phyloP scores from a whole-genome alignment of 2,113 vertebrate genomes.

The Gallinago undulata region DNA sequence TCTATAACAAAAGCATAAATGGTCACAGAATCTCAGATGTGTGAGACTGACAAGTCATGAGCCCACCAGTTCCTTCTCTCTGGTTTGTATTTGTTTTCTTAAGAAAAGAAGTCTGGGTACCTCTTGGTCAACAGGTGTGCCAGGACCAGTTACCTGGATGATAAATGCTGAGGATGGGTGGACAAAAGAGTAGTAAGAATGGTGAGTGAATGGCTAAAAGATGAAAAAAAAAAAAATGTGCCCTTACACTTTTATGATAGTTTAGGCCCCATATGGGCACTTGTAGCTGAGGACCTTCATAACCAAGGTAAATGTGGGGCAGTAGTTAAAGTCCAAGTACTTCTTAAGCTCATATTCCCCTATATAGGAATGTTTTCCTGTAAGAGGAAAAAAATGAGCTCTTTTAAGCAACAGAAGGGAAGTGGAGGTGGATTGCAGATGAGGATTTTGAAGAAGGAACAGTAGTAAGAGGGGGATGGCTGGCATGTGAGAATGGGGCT shows the following conservation, averaged over 20 bases:
- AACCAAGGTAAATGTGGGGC: not conserved
- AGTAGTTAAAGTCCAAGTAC: not conserved
- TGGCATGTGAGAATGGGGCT: not conserved
- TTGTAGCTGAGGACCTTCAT: not conserved
- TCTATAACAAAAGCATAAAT: not conserved
- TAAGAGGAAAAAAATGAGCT: not conserved
- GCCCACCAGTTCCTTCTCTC: not conserved
- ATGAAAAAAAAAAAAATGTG: not conserved
- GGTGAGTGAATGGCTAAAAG: not conserved
- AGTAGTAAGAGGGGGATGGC: not conserved
- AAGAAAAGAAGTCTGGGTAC: not conserved
- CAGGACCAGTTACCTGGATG: not conserved
- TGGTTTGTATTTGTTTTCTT: not conserved
- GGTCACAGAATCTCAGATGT: not conserved
- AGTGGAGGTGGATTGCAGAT: constrained; percentile 32
- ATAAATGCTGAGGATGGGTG: not conserved
- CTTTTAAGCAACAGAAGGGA: constrained; percentile 42
- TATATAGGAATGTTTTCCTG: constrained; percentile 6
- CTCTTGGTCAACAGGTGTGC: not conserved
- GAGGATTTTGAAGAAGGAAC: constrained; percentile 26
- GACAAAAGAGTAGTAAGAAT: not conserved
- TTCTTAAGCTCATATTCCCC: not conserved
- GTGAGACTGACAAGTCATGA: not conserved
- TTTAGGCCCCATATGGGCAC: not conserved
- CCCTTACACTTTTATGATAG: not conserved